Evolutionary conservation across 2,113 vertebrate genomes (phyloP).

Genomic region (Rattus norvegicus): GRCr8 NC_086019.1:114158501-114159000

Average conservation of each 20-base stretch:
- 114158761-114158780: neutral
- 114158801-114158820: neutral
- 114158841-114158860: neutral
- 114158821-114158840: neutral
- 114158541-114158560: neutral
- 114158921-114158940: neutral
- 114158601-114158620: neutral
- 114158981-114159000: neutral
- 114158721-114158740: neutral
- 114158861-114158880: neutral
- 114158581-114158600: neutral
- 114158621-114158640: neutral
- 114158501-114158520: neutral
- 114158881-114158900: neutral
- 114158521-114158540: neutral
- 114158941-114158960: constrained; percentile 8
- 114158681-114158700: neutral
- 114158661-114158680: neutral
- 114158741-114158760: neutral
- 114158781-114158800: neutral
- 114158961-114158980: constrained; percentile 62
- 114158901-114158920: neutral
- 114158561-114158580: neutral
- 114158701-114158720: neutral
- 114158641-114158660: neutral